Conservation (phyloP, 2,888 invertebrate genomes). For the Lycophotia porphyrea region DNA sequence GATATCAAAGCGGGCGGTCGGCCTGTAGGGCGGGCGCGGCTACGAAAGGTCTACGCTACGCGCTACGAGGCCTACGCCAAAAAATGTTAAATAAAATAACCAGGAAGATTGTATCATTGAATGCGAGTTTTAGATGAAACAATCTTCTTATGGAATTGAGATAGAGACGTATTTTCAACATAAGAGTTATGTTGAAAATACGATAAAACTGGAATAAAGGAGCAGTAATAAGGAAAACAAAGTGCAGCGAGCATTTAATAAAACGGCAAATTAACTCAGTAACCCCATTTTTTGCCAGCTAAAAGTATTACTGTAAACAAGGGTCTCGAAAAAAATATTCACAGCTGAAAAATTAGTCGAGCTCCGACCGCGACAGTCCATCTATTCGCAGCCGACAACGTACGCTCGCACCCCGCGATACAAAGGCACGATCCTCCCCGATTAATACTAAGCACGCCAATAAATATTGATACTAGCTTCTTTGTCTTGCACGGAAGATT, state of each 20-base stretch:
- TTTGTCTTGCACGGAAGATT: conserved; percentile 88
- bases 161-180: no score
- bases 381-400: conserved; percentile 78
- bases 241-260: conserved; percentile 30
- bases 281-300: conserved; percentile 40
- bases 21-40: conserved; percentile 80
- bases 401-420: conserved; percentile 78
- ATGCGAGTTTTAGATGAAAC: conserved; percentile 43
- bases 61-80: conserved; percentile 72
- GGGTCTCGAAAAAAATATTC: conserved; percentile 78
- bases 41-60: conserved; percentile 76
- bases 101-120: conserved; percentile 49
- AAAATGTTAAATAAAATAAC: conserved; percentile 49
- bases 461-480: conserved; percentile 89
- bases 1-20: conserved; percentile 73
- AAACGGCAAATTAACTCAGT: conserved; percentile 36
- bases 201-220: conserved; percentile 21
- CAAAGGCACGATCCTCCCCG: conserved; percentile 82
- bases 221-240: conserved; percentile 30
- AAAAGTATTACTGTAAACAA: conserved; percentile 31
- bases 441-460: conserved; percentile 90
- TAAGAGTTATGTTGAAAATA: conserved; percentile 27
- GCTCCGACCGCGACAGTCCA: conserved; percentile 85
- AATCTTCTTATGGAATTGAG: conserved; percentile 44
- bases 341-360: conserved; percentile 84